Evolutionary conservation across 2,797 vertebrate species (phyloP).

Genomic region (Typhlichthys eigenmanni): DNA sequence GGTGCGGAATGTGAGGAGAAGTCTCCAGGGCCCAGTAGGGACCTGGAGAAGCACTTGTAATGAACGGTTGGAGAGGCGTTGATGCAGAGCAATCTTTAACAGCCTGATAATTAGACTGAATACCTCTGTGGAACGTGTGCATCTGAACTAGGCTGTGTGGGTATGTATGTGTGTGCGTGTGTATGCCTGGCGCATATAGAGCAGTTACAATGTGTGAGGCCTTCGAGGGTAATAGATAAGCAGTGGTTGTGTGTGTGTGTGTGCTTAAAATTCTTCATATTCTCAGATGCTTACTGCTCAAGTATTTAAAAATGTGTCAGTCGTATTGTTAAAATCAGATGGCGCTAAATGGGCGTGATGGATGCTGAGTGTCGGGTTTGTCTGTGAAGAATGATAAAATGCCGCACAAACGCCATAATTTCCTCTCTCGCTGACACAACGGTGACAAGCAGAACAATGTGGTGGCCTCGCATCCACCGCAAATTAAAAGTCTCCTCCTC

Average conservation of each 20-base stretch:
- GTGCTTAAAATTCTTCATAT: constrained; percentile 56
- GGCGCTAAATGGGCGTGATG: constrained; percentile 23
- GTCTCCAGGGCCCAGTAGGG: constrained; percentile 77
- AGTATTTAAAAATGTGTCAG: constrained; percentile 47
- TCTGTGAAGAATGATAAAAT: constrained; percentile 14
- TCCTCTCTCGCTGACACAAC: constrained; percentile 14
- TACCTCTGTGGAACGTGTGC: not conserved
- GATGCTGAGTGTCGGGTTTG: constrained; percentile 29
- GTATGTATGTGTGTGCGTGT: constrained; percentile 21
- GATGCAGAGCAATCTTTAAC: constrained; percentile 4
- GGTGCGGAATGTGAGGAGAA: constrained; percentile 73
- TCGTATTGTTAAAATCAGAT: constrained; percentile 34
- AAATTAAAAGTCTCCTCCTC: constrained; percentile 26
- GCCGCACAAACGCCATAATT: constrained; percentile 5
- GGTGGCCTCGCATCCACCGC: not conserved
- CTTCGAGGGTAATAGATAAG: constrained; percentile 67
- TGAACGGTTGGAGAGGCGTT: constrained; percentile 79
- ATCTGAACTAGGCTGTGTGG: constrained; percentile 28
- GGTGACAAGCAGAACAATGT: not conserved
- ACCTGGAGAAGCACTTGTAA: constrained; percentile 86
- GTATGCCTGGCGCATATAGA: constrained; percentile 58
- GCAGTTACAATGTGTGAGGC: constrained; percentile 66
- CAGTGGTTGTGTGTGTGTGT: constrained; percentile 47
- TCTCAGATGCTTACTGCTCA: constrained; percentile 28
- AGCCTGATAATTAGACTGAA: not conserved